Base-by-base conservation (phyloP, 2,888 invertebrate genomes). In the Eudasyphora cyanicolor region DNA sequence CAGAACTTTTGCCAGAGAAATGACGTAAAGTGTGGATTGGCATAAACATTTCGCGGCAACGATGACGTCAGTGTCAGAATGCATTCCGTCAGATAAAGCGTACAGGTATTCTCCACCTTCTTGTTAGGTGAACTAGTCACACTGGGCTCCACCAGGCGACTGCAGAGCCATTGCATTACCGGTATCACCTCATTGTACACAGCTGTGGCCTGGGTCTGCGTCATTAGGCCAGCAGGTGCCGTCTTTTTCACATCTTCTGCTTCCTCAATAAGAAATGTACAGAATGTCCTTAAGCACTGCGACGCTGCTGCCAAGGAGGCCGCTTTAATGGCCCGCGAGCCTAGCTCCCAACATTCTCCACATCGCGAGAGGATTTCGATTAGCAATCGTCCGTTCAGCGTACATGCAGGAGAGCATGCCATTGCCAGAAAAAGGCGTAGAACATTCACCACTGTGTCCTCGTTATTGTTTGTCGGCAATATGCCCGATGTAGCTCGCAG, bases 1-100 rank as follows among this genome's bases (percentile, higher is more conserved):
- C 98, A 98, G 89, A 98, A 96, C 88, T 97, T 96, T 91, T 98
- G 97, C 98, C 98, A 97, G 10, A 97, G 93, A 89, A 97, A 97
- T 3, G 96, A 96, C 1, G 96, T 96, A 89, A 97, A 97, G 91
- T 97, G 97, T 0, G 95, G 94, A 92, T 97, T 97, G 1, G 95
- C 95, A 88, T 96, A 96, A 8, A 97, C 96, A 86, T 96, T 95
- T 87, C 96, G 96, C 0, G 97, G 97, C 71, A 97, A 92, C 71
- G 96, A 97, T 10, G 96, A 96, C 88, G 97, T 95, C 80, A 98
- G 92, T 0, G 97, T 97, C 83, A 97, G 93, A 76, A 98, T 94
- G 89, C 98, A 98, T 90, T 98, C 98, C 79, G 98, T 93, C 79
- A 98, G 94, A 91, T 97, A 97, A 2, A 97, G 93, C n/a, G 94